phyloP scores from a whole-genome alignment of 2,113 vertebrate species.

The Nymphicus hollandicus region DNA sequence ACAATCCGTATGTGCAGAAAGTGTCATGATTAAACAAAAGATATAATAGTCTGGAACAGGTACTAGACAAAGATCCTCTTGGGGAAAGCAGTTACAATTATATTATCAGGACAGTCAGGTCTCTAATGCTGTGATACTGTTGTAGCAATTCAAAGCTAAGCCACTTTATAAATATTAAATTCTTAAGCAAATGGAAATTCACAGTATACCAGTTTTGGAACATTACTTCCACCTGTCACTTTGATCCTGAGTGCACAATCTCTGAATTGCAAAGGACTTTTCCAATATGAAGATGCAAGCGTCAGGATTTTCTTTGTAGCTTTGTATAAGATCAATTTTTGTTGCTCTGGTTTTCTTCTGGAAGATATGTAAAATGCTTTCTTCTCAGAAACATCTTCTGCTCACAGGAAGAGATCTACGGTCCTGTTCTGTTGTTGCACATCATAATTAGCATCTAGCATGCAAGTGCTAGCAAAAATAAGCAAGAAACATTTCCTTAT shows the following conservation, averaged over 20 bases:
- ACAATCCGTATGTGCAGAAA: background rate
- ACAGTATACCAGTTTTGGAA: background rate
- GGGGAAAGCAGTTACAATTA: constrained; percentile 7
- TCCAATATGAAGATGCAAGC: background rate
- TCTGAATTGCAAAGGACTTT: constrained; percentile 4
- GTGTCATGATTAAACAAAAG: background rate
- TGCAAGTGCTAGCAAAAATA: background rate
- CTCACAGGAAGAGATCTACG: background rate
- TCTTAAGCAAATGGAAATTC: constrained; percentile 48
- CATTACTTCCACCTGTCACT: constrained; percentile 18
- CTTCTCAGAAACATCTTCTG: background rate
- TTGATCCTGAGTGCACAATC: background rate
- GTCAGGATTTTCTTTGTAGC: background rate
- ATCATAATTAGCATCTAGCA: background rate
- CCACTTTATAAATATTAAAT: constrained; percentile 40
- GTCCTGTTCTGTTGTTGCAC: background rate
- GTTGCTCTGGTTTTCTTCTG: background rate
- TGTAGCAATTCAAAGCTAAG: constrained; percentile 36
- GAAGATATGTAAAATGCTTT: background rate
- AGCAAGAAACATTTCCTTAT: background rate
- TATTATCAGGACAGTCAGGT: constrained; percentile 36
- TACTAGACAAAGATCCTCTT: constrained; percentile 25
- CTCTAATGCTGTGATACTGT: constrained; percentile 15
- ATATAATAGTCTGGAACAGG: background rate
- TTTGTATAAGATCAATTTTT: background rate